Evolutionary conservation across 2,113 vertebrate species (phyloP).

Genomic region (Hymenochirus boettgeri): DNA sequence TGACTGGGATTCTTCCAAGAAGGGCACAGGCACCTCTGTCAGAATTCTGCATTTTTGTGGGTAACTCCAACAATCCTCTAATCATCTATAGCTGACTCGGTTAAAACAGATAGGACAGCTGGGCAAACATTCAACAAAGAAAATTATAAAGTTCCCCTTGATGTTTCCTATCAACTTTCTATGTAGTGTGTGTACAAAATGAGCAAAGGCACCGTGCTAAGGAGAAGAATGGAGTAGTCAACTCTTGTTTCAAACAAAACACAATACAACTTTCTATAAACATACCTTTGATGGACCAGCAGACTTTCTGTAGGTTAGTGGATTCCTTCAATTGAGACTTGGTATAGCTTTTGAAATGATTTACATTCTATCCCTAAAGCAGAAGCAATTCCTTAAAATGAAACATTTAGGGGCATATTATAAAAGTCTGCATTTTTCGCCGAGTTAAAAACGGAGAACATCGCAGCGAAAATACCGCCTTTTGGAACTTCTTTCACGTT

Average conservation of each 20-base stretch:
- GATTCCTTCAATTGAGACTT: too few species aligned
- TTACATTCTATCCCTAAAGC: too few species aligned
- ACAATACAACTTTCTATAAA: conserved; percentile 58
- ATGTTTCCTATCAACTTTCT: conserved; percentile 58
- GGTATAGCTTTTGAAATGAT: too few species aligned
- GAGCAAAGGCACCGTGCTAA: conserved; percentile 55
- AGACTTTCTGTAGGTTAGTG: conserved; percentile 43
- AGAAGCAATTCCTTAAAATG: too few species aligned
- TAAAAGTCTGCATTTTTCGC: too few species aligned
- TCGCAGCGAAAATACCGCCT: too few species aligned
- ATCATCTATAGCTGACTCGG: conserved; percentile 50
- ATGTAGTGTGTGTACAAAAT: conserved; percentile 51
- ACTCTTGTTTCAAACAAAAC: conserved; percentile 60
- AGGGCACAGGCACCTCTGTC: conserved; percentile 6
- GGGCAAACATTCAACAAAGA: conserved; percentile 57
- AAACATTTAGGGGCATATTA: too few species aligned
- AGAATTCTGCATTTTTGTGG: conserved; percentile 30
- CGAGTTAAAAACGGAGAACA: too few species aligned
- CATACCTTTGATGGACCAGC: conserved; percentile 48
- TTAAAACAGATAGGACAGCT: conserved; percentile 60
- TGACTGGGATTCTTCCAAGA: conserved; percentile 38
- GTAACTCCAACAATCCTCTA: conserved; percentile 44
- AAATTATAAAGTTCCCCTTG: conserved; percentile 63
- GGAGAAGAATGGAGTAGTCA: conserved; percentile 62
- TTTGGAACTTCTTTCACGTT: too few species aligned